Evolutionary conservation across 1,140 invertebrate genomes (phyloP), one percentile per base, ranked within the genome.

Genomic region (Matsumurasca onukii): DNA sequence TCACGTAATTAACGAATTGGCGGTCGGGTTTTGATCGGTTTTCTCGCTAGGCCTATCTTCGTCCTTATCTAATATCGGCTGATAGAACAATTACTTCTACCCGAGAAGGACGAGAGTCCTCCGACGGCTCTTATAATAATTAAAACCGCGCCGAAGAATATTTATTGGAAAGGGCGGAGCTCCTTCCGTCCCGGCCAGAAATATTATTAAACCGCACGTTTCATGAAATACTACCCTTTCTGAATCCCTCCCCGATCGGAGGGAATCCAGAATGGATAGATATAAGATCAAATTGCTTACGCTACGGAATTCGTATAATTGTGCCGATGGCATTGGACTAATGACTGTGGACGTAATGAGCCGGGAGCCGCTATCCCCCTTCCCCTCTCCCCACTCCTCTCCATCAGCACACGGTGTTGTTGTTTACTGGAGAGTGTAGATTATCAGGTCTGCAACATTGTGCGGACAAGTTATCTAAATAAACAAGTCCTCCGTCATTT

Each of bases 21-120:
- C 45, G 31, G 52, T 29, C 45, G 64, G 22, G 63, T 65, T 66
- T 34, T 70, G 69, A 70, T 70, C 66, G 69, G 69, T 31, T 70
- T 70, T 65, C 30, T 64, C 62, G 51, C 62, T 65, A 65, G 62
- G 62, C 69, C 69, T 70, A 70, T 70, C 69, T 70, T 30, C 63
- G 39, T 57, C 31, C 61, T 70, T 70, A 70, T 70, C 69, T 70
- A 70, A 70, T 70, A 70, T 70, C 52, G 69, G 65, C 69, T 55
- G 69, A 70, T 70, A 66, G 62, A 64, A 70, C 69, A 70, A 70
- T 70, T 70, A 70, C 64, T 65, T 22, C 39, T 63, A n/a, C 12
- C 13, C 30, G 59, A 63, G 59, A 63, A 65, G 62, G 22, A 5
- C n/a, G 62, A 65, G 62, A 63, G 20, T 34, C 61, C 61, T 39